These are phyloP conservation scores for Drosophila acutilabella DNA, from an alignment of 2,888 invertebrate genomes.

Conservation along the genomic window DNA sequence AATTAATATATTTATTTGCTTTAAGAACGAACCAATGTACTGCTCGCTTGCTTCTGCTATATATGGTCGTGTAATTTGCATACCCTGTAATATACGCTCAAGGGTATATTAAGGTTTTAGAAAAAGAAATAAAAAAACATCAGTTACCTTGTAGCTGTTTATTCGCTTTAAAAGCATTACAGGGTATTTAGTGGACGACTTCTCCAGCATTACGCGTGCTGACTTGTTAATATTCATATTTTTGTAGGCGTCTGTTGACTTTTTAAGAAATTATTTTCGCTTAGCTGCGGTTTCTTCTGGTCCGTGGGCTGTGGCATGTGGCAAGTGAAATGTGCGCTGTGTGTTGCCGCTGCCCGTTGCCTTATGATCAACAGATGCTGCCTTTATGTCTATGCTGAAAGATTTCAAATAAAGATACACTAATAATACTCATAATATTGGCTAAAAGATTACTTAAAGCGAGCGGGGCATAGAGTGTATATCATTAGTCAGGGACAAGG, in stretches of 20 bases:
- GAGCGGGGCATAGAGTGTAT: conserved; percentile 8
- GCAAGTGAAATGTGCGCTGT: conserved; percentile 5
- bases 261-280: conserved; percentile 27
- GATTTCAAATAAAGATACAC: conserved; percentile 15
- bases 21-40: conserved; percentile 12
- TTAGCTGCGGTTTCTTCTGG: conserved; percentile 16
- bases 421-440: conserved; percentile 20
- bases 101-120: not conserved
- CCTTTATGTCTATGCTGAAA: conserved; percentile 45
- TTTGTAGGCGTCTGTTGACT: conserved; percentile 43
- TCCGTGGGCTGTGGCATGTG: conserved; percentile 7
- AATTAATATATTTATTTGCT: conserved; percentile 46
- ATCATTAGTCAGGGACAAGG: conserved; percentile 23
- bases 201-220: not conserved
- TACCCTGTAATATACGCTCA: not conserved
- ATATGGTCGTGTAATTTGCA: conserved; percentile 39
- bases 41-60: not conserved
- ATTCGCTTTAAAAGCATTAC: not conserved
- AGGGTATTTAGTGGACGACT: not conserved
- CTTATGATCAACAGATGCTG: conserved; percentile 44
- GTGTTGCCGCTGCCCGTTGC: conserved; percentile 9
- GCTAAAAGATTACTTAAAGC: conserved; percentile 19
- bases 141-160: not conserved
- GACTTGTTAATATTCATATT: conserved; percentile 46
- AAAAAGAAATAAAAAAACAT: not conserved